Conservation (phyloP, 2,888 invertebrate species). For the Quadroppia sp. region DNA sequence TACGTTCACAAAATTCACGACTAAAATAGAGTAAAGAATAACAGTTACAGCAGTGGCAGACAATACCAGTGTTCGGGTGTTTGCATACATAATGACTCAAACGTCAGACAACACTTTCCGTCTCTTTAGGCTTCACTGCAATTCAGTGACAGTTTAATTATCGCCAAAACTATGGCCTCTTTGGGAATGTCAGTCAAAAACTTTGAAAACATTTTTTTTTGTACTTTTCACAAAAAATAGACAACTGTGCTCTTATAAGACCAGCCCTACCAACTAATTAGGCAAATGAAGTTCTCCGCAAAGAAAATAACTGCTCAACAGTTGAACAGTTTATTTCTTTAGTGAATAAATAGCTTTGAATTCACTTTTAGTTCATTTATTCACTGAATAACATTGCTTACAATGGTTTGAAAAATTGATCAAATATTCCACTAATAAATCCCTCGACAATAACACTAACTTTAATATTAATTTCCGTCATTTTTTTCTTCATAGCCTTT, state of each 20-base stretch:
- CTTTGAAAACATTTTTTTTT: conserved; percentile 19
- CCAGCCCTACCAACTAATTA: conserved; percentile 28
- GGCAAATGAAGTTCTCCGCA: conserved; percentile 23
- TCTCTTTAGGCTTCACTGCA: conserved; percentile 17
- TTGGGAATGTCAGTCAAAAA: conserved; percentile 33
- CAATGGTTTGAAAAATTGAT: conserved; percentile 3
- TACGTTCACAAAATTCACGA: conserved; percentile 30
- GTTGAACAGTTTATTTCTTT: conserved; percentile 23
- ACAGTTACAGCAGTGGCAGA: conserved; percentile 14
- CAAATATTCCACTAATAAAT: conserved; percentile 27
- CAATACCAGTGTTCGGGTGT: not conserved
- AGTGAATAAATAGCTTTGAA: not conserved
- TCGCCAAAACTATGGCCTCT: conserved; percentile 4
- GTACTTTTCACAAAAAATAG: not conserved
- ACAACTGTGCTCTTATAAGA: not conserved
- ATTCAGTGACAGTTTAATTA: conserved; percentile 35
- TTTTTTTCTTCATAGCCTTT: not conserved
- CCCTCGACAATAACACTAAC: conserved; percentile 2
- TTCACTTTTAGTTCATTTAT: not conserved
- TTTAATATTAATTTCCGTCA: not conserved
- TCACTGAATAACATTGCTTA: conserved; percentile 5
- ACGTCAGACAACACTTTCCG: conserved; percentile 2
- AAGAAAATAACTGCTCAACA: conserved; percentile 26
- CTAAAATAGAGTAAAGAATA: conserved; percentile 14
- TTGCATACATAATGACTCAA: conserved; percentile 34